Evolutionary conservation across 2,113 vertebrate species (phyloP), one percentile per base, ranked within the genome.

Genomic region (Forbesichthys papilliferus): DNA sequence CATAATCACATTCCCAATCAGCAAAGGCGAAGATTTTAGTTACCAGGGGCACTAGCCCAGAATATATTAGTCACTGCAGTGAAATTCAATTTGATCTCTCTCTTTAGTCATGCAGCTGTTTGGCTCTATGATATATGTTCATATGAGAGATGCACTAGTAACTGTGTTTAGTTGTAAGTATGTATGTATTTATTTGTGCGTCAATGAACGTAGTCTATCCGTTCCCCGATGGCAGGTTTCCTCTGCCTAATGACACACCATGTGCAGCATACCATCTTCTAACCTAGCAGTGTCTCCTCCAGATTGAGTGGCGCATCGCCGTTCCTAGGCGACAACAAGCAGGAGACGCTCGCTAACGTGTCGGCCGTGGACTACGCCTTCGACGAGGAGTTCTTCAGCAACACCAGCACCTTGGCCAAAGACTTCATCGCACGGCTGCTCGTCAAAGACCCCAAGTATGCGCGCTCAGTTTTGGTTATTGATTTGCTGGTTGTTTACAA

Each of bases 331-430:
- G 98, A 98, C 83, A 96, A 94, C 81, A 99, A 99, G 79, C 97
- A 98, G 90, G 96, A 99, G 92, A 99, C 98, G 0, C 83, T 99
- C 87, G 96, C 96, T 64, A 99, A 98, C 57, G 96, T 99, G 62
- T 99, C 98, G n/a, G 98, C 98, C 6, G 97, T 99, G 76, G 97
- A 95, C 88, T 99, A 98, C 0, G 92, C 96, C 11, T 99, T 99
- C 68, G 98, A 98, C 10, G 97, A 99, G 67, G 98, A 99, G 82
- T 99, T 95, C 87, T 99, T 99, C 90, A 96, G 93, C 87, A 95
- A 86, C 83, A 99, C 98, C 74, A 99, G 97, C 87, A 71, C 74
- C 75, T 92, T 99, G 85, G 98, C 97, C 93, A 99, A 97, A 95
- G 96, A 99, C 86, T 99, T 99, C 79, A 99, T 99, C 73, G 84